A percentile compares a stretch with the other conserved stretches of the same genome.
Conservation (phyloP, 2,888 invertebrate species). For the Diarsia mendica region DNA sequence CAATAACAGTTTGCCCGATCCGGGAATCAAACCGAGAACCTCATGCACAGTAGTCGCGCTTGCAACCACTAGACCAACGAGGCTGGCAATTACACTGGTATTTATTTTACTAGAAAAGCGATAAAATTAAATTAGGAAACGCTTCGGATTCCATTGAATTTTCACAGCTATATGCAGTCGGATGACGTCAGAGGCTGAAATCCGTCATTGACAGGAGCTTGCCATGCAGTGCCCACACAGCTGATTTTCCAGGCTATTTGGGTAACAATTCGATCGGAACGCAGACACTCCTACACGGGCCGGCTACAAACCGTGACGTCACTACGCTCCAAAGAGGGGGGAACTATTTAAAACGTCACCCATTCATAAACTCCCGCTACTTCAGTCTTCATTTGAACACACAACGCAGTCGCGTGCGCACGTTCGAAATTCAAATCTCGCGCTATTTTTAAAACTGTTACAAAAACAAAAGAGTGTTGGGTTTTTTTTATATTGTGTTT, state of each 20-base stretch:
- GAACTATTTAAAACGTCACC: constrained; percentile 87
- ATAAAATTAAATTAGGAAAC: constrained; percentile 36
- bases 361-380: constrained; percentile 85
- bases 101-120: constrained; percentile 40
- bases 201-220: constrained; percentile 50
- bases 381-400: constrained; percentile 82
- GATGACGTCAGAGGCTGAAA: constrained; percentile 42
- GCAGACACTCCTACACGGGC: constrained; percentile 78
- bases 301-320: constrained; percentile 75
- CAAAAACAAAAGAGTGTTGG: constrained; percentile 70
- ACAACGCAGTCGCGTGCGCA: constrained; percentile 82
- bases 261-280: constrained; percentile 78
- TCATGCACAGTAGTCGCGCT: too few relatives aligned
- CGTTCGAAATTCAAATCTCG: constrained; percentile 69
- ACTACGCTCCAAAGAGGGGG: constrained; percentile 68
- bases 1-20: too few relatives aligned
- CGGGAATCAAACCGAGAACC: too few relatives aligned
- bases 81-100: constrained; percentile 33
- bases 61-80: too few relatives aligned
- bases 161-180: constrained; percentile 21
- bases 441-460: constrained; percentile 71
- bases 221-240: constrained; percentile 70
- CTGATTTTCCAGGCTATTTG: constrained; percentile 79
- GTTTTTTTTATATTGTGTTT: constrained; percentile 69
- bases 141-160: constrained; percentile 32